These are phyloP conservation scores for Candidula unifasciata DNA, from an alignment of 2,888 invertebrate species.

Conservation along the genomic window DNA sequence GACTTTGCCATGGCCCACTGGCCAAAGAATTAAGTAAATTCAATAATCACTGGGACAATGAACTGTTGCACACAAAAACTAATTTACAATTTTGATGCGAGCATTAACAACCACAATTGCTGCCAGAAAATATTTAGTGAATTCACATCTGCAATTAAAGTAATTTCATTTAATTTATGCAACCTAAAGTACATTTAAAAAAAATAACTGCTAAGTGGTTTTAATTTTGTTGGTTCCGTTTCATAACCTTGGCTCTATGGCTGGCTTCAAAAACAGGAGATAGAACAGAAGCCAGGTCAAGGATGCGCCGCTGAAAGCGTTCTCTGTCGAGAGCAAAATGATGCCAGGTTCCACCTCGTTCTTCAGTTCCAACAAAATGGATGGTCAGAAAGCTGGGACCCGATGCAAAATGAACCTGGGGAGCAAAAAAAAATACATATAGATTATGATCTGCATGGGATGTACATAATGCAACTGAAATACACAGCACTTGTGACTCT, in stretches of 20 bases:
- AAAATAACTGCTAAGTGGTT: too few species aligned
- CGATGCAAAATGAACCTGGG: conserved; percentile 40
- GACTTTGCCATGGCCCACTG: too few species aligned
- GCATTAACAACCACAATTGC: too few species aligned
- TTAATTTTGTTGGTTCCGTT: background rate
- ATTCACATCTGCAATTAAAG: too few species aligned
- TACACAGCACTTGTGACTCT: too few species aligned
- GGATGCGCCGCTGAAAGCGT: conserved; percentile 41
- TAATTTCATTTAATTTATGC: too few species aligned
- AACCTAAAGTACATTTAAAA: too few species aligned
- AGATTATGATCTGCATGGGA: background rate
- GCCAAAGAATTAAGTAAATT: too few species aligned
- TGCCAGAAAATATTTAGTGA: too few species aligned
- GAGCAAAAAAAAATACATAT: background rate
- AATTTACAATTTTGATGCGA: too few species aligned
- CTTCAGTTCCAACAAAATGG: conserved; percentile 36
- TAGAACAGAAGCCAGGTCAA: conserved; percentile 10
- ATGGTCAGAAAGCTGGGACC: conserved; percentile 30
- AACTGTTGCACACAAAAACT: too few species aligned
- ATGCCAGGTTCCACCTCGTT: conserved; percentile 41
- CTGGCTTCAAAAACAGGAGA: conserved; percentile 25
- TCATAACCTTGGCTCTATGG: conserved; percentile 22
- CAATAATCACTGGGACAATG: too few species aligned
- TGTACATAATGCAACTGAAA: background rate
- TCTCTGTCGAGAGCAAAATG: conserved; percentile 39